Percentiles rank a stretch among this genome's conserved stretches.
Evolutionary conservation across 2,797 vertebrate species (phyloP).

Genomic region (Enoplosus armatus): DNA sequence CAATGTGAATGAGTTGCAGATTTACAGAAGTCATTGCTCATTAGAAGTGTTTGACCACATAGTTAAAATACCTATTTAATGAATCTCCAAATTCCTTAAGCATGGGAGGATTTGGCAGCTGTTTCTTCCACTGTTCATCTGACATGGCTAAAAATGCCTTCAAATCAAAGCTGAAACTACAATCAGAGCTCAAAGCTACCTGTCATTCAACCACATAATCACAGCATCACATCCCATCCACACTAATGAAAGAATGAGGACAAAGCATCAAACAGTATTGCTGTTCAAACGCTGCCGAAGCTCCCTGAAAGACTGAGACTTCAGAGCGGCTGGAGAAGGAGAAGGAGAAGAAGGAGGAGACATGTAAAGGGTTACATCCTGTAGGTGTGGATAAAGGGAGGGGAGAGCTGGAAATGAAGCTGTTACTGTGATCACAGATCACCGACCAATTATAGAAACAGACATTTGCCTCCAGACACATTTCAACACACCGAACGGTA

Average conservation of each 20-base stretch:
- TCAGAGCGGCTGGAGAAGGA: slow-evolving; percentile 35
- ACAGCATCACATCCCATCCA: slow-evolving; percentile 32
- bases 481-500: slow-evolving; percentile 40
- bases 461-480: slow-evolving; percentile 42
- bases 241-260: slow-evolving; percentile 72
- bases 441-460: slow-evolving; percentile 54
- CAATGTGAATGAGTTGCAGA: slow-evolving; percentile 44
- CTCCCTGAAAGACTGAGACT: slow-evolving; percentile 33
- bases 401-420: slow-evolving; percentile 56
- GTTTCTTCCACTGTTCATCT: slow-evolving; percentile 33
- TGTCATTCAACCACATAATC: slow-evolving; percentile 46
- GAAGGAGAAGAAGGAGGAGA: slow-evolving; percentile 19
- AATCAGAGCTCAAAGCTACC: slow-evolving; percentile 60
- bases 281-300: slow-evolving; percentile 44
- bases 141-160: slow-evolving; percentile 58
- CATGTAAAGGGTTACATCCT: slow-evolving; percentile 27
- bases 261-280: slow-evolving; percentile 62
- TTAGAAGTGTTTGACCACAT: slow-evolving; percentile 38
- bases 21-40: slow-evolving; percentile 46
- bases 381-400: slow-evolving; percentile 56
- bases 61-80: slow-evolving; percentile 44
- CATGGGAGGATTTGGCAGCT: slow-evolving; percentile 24
- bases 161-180: slow-evolving; percentile 61
- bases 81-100: slow-evolving; percentile 45
- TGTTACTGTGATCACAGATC: slow-evolving; percentile 62